Base-by-base conservation (phyloP, 1,140 invertebrate species). In the Sarcophaga bullata region DNA sequence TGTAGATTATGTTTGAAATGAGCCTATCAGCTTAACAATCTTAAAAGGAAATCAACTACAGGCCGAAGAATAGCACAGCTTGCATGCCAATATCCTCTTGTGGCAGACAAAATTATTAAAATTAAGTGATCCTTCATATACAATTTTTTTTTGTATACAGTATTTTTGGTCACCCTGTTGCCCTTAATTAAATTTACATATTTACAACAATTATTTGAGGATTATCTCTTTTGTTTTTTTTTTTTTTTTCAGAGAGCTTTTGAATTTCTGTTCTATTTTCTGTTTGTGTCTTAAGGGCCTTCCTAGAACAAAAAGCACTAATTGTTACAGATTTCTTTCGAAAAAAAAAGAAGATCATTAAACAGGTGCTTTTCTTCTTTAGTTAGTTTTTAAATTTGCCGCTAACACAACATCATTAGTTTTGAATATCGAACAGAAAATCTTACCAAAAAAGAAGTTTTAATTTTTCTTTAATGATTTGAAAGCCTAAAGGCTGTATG, bases 301-400 rank as follows among this genome's bases (percentile, higher is more conserved):
- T 76, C n/a, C 15, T 78, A 4, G n/a, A 37, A 37, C 25, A 37
- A 37, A 50, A 50, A 50, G 49, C 17, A 78, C 48, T 78, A 78
- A 78, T 52, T 52, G 75, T 78, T 78, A 78, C 75, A 78, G 75
- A 78, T 76, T 48, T 76, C 46, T 15, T 73, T 73, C 0, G 5
- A 17, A 49, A 37, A 37, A 37, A 37, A 37, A 37, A 37, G 4
- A 37, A 37, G 25, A 50, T 76, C 73, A 76, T 76, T 76, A 76
- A 76, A 76, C 73, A 76, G 73, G 73, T 76, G 46, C 73, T 76
- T 37, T 73, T 76, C 5, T n/a, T 17, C n/a, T 13, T 76, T n/a
- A 15, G 7, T 48, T 6, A 8, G 13, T 8, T 46, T 10, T 73
- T 8, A n/a, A 37, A 37, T 37, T 15, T 76, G 4, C n/a, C 17